Evolutionary conservation across 2,113 vertebrate genomes (phyloP), one percentile per base, ranked within the genome.

Genomic region (Sceloporus tristichus): DNA sequence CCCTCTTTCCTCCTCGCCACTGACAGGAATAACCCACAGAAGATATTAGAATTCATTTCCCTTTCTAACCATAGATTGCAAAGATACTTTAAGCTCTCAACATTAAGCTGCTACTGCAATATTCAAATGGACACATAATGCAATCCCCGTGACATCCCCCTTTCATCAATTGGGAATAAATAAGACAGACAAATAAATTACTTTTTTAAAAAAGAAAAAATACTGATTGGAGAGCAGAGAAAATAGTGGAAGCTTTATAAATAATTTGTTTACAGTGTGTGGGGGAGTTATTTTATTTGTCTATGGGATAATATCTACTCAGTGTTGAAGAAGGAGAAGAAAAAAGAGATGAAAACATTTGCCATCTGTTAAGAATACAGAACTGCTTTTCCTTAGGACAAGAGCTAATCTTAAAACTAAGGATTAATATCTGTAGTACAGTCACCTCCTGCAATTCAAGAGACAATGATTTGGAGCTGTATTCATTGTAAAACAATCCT

Each of bases 311-410:
- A 93, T 91, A 91, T 59, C 84, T 83, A 90, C 88, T 92, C 88
- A 91, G 87, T 9, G 79, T 34, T 7, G 84, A 29, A 56, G 40
- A 29, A 25, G 34, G 3, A 78, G 68, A 82, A 88, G 78, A 75
- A 25, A 40, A 79, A 84, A 68, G 0, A 81, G 85, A 90, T 68
- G 78, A 93, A 95, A 95, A 91, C 86, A 94, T 92, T 95, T 93
- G 87, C 93, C 93, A 94, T 94, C 94, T 95, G 93, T 87, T 94
- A 89, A 91, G 91, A 93, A 90, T 82, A 88, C 65, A 74, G 91
- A 82, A 80, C 83, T 89, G 84, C 85, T 87, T 92, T 92, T 77
- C 86, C 53, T 88, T 87, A 74, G 82, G 84, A 92, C 1, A 38
- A 94, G 89, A 73, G 79, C 29, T 89, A 93, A 86, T 90, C 92